A percentile compares a stretch with the other conserved stretches of the same genome.
These are phyloP conservation scores for Hirudinaria manillensis DNA, from an alignment of 2,888 invertebrate genomes.

Conservation along the genomic window DNA sequence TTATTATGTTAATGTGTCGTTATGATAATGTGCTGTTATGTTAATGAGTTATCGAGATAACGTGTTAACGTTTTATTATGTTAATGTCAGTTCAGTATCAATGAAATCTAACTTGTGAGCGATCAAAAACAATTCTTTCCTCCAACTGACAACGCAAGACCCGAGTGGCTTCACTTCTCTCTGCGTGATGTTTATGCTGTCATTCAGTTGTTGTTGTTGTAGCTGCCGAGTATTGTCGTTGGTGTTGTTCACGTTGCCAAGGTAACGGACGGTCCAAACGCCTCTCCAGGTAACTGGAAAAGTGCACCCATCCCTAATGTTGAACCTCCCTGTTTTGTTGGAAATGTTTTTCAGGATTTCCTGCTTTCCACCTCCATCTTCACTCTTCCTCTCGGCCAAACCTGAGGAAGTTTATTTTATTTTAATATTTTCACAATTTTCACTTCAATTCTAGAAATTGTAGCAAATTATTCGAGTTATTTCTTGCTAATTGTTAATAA, in stretches of 20 bases:
- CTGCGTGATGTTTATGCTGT: not conserved
- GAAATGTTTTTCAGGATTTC: conserved; percentile 17
- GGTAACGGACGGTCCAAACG: not conserved
- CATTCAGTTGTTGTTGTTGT: not conserved
- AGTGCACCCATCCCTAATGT: not conserved
- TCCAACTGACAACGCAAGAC: not conserved
- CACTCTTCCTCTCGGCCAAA: no score
- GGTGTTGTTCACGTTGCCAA: not conserved
- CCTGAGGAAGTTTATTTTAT: no score
- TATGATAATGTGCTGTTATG: no score
- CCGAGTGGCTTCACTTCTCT: not conserved
- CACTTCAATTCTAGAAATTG: no score
- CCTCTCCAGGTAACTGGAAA: not conserved
- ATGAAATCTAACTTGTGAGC: no score
- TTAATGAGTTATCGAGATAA: no score
- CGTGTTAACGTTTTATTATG: no score
- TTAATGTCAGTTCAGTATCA: no score
- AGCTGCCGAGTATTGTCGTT: not conserved
- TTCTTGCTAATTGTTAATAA: no score
- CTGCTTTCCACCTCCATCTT: conserved; percentile 20
- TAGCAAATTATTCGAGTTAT: no score
- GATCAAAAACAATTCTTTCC: not conserved
- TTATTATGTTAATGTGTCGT: no score
- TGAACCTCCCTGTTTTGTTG: not conserved
- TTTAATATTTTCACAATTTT: no score